Evolutionary conservation across 2,797 vertebrate species (phyloP).

Genomic region (Eospalax fontanierii): DNA sequence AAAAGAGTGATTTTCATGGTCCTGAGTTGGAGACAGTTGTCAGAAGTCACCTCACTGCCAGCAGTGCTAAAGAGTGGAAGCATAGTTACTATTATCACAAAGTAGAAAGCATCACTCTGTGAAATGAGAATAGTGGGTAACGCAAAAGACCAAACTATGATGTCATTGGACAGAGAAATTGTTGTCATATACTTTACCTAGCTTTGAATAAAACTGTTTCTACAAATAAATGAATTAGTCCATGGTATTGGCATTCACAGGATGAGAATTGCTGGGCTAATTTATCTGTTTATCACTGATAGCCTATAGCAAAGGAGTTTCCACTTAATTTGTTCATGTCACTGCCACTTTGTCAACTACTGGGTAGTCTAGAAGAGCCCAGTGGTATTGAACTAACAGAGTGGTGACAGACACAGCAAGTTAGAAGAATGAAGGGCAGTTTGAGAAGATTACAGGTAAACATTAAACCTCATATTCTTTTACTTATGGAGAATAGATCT

Average conservation of each 20-base stretch:
- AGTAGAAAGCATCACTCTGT: not conserved
- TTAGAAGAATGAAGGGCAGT: not conserved
- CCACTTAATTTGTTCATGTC: not conserved
- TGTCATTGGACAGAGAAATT: not conserved
- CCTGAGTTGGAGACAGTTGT: not conserved
- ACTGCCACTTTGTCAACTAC: not conserved
- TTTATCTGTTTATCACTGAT: slow-evolving; percentile 38
- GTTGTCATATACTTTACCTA: slow-evolving; percentile 1
- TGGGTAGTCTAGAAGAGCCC: not conserved
- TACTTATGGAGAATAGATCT: slow-evolving; percentile 3
- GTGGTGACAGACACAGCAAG: not conserved
- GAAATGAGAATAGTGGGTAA: not conserved
- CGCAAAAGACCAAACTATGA: not conserved
- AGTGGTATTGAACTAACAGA: not conserved
- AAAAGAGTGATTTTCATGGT: not conserved
- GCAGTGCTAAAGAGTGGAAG: not conserved
- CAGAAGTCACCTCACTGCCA: not conserved
- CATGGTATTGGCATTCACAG: not conserved
- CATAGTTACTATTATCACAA: not conserved
- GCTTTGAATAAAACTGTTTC: not conserved
- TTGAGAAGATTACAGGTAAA: slow-evolving; percentile 8
- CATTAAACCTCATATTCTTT: not conserved
- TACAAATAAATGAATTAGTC: not conserved
- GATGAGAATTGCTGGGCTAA: not conserved
- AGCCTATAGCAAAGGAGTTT: not conserved